These are phyloP conservation scores for Artemisiospiza belli DNA, from an alignment of 2,113 vertebrate genomes.

Conservation along the genomic window DNA sequence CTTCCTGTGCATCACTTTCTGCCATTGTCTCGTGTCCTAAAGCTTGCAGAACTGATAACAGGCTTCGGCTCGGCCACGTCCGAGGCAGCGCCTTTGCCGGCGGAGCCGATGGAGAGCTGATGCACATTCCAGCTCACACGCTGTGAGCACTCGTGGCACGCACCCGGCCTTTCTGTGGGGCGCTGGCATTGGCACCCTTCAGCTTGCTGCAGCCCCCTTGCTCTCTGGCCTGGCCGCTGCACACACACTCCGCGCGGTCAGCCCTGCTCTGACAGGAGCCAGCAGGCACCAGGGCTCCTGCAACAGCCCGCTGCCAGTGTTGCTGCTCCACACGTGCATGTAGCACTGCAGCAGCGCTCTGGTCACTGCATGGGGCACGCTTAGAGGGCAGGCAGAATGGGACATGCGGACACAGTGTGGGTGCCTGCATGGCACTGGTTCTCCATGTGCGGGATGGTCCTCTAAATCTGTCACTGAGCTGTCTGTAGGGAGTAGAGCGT, in stretches of 20 bases:
- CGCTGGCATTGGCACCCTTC: fast-evolving
- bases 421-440: not conserved
- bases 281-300: fast-evolving
- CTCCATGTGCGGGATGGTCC: not conserved
- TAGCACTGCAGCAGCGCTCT: not conserved
- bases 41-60: not conserved
- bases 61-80: fast-evolving
- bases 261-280: fast-evolving
- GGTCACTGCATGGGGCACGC: fast-evolving
- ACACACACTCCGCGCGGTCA: fast-evolving
- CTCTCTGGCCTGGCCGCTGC: not conserved
- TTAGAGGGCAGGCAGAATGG: not conserved
- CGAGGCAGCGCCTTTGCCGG: not conserved
- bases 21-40: not conserved
- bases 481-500: not conserved
- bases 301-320: fast-evolving
- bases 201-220: fast-evolving
- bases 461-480: not conserved
- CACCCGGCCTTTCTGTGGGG: fast-evolving
- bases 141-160: fast-evolving
- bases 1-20: not conserved
- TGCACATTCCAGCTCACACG: fast-evolving
- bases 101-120: fast-evolving
- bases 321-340: fast-evolving
- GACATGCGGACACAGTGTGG: fast-evolving